These are phyloP conservation scores for Bambusicola thoracicus DNA, from an alignment of 2,113 vertebrate genomes.

Conservation along the genomic window DNA sequence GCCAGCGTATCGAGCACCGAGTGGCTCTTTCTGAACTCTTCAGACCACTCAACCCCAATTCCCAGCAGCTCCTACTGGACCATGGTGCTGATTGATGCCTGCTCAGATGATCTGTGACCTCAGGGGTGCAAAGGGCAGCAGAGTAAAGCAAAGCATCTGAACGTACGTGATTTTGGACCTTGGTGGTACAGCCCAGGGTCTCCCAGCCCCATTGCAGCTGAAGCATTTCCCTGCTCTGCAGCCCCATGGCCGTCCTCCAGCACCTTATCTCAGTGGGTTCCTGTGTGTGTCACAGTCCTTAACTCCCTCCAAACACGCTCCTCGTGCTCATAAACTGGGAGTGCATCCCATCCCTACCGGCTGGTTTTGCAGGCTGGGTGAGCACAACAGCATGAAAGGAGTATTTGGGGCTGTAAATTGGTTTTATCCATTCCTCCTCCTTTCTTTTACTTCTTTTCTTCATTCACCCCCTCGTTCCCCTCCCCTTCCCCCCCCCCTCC, in stretches of 20 bases:
- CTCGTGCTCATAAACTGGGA: neutral
- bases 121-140: neutral
- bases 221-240: neutral
- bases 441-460: neutral
- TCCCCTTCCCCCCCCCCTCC: rapidly evolving
- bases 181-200: neutral
- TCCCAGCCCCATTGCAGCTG: neutral
- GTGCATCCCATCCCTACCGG: neutral
- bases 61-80: neutral
- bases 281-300: neutral
- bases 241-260: neutral
- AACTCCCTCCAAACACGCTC: neutral
- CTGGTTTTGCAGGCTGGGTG: neutral
- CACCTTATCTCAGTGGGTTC: neutral
- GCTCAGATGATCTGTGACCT: neutral
- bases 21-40: neutral
- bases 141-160: neutral
- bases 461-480: no score
- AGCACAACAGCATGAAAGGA: rapidly evolving
- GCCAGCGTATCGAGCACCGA: neutral
- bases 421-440: neutral
- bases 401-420: neutral
- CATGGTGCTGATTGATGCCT: neutral
- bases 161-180: neutral
- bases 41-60: neutral